These are phyloP conservation scores for Dicycla oo DNA, from an alignment of 2,888 invertebrate genomes.

Conservation along the genomic window DNA sequence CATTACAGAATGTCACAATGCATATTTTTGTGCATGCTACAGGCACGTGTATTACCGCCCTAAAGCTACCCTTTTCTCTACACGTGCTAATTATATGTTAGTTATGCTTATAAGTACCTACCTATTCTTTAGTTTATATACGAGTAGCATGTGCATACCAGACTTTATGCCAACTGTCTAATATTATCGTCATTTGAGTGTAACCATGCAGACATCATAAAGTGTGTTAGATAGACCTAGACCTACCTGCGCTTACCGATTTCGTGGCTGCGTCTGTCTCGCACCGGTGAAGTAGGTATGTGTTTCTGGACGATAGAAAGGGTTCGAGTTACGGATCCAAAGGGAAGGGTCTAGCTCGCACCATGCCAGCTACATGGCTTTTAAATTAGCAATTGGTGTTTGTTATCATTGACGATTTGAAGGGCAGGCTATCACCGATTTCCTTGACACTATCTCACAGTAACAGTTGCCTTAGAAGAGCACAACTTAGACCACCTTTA, in stretches of 20 bases:
- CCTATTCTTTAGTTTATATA: neutral
- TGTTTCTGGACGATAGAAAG: neutral
- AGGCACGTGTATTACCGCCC: too few relatives aligned
- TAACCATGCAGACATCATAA: neutral
- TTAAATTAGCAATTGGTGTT: neutral
- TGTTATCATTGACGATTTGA: neutral
- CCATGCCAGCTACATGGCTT: neutral
- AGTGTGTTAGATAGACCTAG: neutral
- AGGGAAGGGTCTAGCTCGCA: too few relatives aligned
- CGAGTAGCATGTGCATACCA: neutral
- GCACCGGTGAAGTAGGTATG: neutral
- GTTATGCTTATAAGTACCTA: neutral
- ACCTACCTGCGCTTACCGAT: neutral
- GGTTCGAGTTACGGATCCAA: neutral
- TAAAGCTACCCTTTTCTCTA: neutral
- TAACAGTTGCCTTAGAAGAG: neutral
- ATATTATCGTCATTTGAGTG: too few relatives aligned
- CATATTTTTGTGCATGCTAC: too few relatives aligned
- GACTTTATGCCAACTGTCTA: neutral
- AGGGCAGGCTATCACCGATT: neutral
- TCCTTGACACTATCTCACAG: neutral
- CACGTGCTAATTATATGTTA: neutral
- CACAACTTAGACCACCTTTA: neutral
- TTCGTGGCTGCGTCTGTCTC: neutral
- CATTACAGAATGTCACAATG: too few relatives aligned